Evolutionary conservation across 1,140 invertebrate genomes (phyloP).

Genomic region (Lasaia peninsularis): DNA sequence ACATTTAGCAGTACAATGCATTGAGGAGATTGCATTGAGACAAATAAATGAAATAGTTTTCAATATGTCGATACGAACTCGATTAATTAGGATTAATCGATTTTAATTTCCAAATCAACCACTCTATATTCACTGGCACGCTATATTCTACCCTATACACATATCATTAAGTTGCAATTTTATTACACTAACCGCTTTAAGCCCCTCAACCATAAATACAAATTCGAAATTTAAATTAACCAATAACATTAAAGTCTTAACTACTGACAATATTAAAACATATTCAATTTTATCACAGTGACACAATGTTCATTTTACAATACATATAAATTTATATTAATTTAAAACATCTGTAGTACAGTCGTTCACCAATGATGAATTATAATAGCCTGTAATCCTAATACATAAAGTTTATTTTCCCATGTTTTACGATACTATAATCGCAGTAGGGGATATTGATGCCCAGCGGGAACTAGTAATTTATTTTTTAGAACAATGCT

Average conservation of each 20-base stretch:
- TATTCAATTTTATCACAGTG: not conserved
- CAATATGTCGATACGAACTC: not conserved
- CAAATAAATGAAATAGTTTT: not conserved
- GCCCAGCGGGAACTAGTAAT: constrained; percentile 9
- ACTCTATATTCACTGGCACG: not conserved
- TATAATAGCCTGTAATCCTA: not conserved
- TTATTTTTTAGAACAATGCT: constrained; percentile 8
- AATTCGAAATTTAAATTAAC: not conserved
- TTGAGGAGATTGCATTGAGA: not conserved
- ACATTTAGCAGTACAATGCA: too few species aligned
- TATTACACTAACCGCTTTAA: not conserved
- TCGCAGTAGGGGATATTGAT: constrained; percentile 2
- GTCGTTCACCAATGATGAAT: not conserved
- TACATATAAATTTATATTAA: not conserved
- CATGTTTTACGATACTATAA: not conserved
- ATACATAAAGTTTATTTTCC: not conserved
- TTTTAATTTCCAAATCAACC: not conserved
- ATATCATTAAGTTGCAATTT: not conserved
- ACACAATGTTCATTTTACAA: not conserved
- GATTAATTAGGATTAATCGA: not conserved
- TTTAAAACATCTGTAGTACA: not conserved
- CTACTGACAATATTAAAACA: not conserved
- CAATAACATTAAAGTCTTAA: not conserved
- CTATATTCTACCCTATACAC: not conserved
- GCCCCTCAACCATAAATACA: not conserved